Percentiles rank a stretch among this genome's conserved stretches.
These are phyloP conservation scores for Sardina pilchardus DNA, from an alignment of 2,113 vertebrate species.

Conservation along the genomic window DNA sequence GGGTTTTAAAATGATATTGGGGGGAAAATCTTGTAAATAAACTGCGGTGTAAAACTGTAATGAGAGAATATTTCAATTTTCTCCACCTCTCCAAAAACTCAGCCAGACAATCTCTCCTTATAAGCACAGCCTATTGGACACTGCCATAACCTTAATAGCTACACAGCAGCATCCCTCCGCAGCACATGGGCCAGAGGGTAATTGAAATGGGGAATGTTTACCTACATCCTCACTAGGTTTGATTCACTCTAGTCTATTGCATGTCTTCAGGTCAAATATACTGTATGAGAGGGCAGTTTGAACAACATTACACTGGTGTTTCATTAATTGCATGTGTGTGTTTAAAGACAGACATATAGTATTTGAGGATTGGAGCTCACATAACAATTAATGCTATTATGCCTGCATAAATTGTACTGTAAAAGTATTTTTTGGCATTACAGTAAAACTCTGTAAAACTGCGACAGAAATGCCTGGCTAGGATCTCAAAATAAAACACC, in stretches of 20 bases:
- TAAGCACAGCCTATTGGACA: not conserved
- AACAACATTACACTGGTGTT: not conserved
- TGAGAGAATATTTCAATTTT: slow-evolving; percentile 17
- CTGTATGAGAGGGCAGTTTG: not conserved
- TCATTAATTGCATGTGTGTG: not conserved
- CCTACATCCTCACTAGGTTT: not conserved
- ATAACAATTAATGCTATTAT: not conserved
- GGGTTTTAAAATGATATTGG: slow-evolving; percentile 53
- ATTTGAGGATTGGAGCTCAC: not conserved
- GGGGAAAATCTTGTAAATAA: not conserved
- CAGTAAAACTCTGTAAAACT: not conserved
- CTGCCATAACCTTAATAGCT: not conserved
- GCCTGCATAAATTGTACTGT: not conserved
- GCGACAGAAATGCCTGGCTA: not conserved
- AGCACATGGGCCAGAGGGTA: not conserved
- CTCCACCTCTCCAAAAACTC: not conserved
- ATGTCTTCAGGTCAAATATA: not conserved
- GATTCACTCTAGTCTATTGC: not conserved
- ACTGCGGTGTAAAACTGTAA: slow-evolving; percentile 8
- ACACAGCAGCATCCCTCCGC: not conserved
- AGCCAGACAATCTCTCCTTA: not conserved
- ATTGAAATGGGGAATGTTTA: not conserved
- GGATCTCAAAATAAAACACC: not conserved
- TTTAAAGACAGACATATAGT: not conserved
- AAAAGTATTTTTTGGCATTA: not conserved